Base-by-base conservation (phyloP, 2,888 invertebrate genomes). In the Orthosia gothica region DNA sequence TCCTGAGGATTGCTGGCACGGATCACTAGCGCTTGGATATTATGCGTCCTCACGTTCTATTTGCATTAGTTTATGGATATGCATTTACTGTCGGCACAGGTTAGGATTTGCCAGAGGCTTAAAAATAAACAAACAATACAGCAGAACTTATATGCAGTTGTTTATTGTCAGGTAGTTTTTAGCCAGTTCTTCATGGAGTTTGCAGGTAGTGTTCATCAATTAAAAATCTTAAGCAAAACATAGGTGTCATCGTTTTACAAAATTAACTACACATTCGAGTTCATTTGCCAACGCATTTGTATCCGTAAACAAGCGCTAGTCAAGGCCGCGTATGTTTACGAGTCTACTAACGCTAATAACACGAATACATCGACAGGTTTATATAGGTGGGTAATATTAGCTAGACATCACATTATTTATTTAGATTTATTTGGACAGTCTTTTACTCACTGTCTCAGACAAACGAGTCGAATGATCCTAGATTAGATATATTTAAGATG, bases 1-100 rank as follows among this genome's bases (percentile, higher is more conserved):
- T 92, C 91, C 90, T 90, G 89, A 91, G 89, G 91, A 92, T 92
- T 89, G 90, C 88, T 91, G 89, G 91, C 88, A 91, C 88, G 91
- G 93, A 94, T 94, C 92, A 90, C 91, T 90, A 89, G 89, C 87
- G 86, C 87, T 89, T 83, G 86, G 79, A 89, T 90, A 88, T 85
- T 91, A 92, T 93, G 93, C 92, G 90, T 89, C 92, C 94, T 94
- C 96, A 95, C 95, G 95, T 96, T 91, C 90, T 94, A 90, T 96
- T 94, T 95, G 91, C 89, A 90, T 92, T 92, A 86, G 83, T 88
- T 90, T 90, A 90, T 92, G 89, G 89, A 85, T 88, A 86, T 89
- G 87, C 85, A 87, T 85, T 86, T 77, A 76, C 82, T 81, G 85
- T 85, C 84, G 77, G 74, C 81, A 69, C 76, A 77, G 65, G 73